Base-by-base conservation (phyloP, 2,888 invertebrate genomes). In the Homarus gammarus region DNA sequence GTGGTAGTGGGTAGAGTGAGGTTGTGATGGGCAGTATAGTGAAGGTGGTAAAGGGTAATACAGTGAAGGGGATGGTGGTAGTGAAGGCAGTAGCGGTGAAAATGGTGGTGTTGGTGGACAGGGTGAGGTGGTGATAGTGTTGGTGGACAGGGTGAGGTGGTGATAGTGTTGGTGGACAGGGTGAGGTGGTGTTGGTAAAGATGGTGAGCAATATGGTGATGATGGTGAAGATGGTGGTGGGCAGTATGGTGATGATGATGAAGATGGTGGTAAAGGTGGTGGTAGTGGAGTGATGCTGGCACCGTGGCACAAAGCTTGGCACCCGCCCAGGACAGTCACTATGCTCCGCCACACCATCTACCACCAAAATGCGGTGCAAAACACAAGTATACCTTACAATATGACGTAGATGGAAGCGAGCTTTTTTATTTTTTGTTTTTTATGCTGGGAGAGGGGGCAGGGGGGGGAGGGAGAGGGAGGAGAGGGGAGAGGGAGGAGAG, bases 311-410 rank as follows among this genome's bases (percentile, higher is more conserved):
- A 68, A 33, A 49, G 36, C 36, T 70, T 86, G 86, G 86, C 86
- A 78, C 70, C 49, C 86, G 40, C 78, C 86, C 86, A 86, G 86
- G 6, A 18, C 56, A 36, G n/a, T 40, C 31, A 73, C 73, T 36
- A 49, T 31, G 51, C 61, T 36, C 72, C 18, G n/a, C n/a, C 70
- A 51, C 73, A 33, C 79, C 56, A n/a, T 22, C 49, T 56, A 44
- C 79, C 56, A 33, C 68, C 15, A 64, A 64, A 64, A 64, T 64
- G 27, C 1, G 61, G 64, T 64, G 64, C 36, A 73, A 73, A 38
- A 8, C 40, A 36, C 22, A 18, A 73, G 27, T 31, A 40, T 27
- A 40, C 18, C 38, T 44, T 38, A 27, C 31, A 27, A 22, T 8
- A 73, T 73, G 38, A 73, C 18, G 38, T 18, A 6, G 36, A 12